phyloP scores from a whole-genome alignment of 2,888 invertebrate species.

The Leucozona laternaria region DNA sequence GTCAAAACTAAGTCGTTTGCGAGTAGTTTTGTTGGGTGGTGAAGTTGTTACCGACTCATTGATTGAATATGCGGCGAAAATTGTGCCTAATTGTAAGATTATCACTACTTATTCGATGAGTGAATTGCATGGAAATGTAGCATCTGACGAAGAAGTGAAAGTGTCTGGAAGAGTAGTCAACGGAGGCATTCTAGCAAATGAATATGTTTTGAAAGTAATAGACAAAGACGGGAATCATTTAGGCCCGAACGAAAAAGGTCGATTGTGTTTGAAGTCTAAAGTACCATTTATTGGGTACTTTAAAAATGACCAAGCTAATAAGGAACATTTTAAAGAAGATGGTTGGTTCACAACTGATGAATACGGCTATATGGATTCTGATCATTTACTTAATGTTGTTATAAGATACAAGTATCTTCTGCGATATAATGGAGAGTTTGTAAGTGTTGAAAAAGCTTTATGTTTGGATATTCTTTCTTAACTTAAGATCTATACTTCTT shows the following conservation, averaged over 20 bases:
- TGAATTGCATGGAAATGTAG: conserved; percentile 65
- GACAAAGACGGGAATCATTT: conserved; percentile 53
- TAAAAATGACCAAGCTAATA: conserved; percentile 9
- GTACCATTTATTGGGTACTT: conserved; percentile 57
- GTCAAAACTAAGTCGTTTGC: neutral
- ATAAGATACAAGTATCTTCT: conserved; percentile 65
- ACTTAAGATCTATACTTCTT: neutral
- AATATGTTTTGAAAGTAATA: conserved; percentile 64
- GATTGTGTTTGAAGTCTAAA: conserved; percentile 61
- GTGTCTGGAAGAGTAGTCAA: conserved; percentile 23
- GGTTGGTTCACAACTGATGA: conserved; percentile 25
- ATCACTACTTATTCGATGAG: conserved; percentile 74
- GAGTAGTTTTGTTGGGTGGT: conserved; percentile 41
- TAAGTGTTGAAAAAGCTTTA: conserved; percentile 8
- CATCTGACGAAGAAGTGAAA: conserved; percentile 49
- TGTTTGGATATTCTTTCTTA: neutral
- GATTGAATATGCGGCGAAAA: conserved; percentile 35
- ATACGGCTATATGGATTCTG: conserved; percentile 9
- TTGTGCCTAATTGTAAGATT: conserved; percentile 51
- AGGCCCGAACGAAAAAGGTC: conserved; percentile 60
- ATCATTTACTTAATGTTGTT: neutral
- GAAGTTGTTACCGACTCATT: conserved; percentile 61
- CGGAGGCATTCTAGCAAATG: conserved; percentile 60
- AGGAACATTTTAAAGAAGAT: neutral
- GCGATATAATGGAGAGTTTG: conserved; percentile 2